Base-by-base conservation (phyloP, 2,797 vertebrate genomes). In the Champsocephalus gunnari region DNA sequence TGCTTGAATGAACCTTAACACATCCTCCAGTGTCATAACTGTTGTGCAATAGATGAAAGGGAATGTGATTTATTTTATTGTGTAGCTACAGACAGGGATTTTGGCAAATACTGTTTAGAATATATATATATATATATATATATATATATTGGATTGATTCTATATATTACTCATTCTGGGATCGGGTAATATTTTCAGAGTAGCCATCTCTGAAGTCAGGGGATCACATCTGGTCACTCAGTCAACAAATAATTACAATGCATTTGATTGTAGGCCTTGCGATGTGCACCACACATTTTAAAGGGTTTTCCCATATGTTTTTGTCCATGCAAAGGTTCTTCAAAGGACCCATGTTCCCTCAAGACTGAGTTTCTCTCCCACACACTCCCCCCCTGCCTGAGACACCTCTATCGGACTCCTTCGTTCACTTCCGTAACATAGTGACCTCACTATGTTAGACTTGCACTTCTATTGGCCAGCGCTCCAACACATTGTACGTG, bases 201-300 rank as follows among this genome's bases (percentile, higher is more conserved):
- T 43, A 62, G 59, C 16, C 57, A 28, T 48, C 59, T 80, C 77
- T 86, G 80, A 86, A 78, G 73, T 51, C 64, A 50, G n/a, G 48
- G 19, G 55, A 60, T 68, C 75, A 65, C 75, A 57, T 61, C 54
- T 75, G 68, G 56, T 67, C 49, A 41, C 24, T 77, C 38, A 55
- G 7, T 16, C 41, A 43, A 44, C 53, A 38, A 24, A 48, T 3
- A 38, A 44, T 44, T 3, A 44, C 50, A 12, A 16, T 45, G 12
- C 0, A 12, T 17, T 44, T 62, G 43, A 6, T 44, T 50, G 17
- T 10, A 48, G 51, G 24, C 11, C 12, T n/a, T 38, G 56, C 45
- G 2, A 48, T 60, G 55, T 24, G 44, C 34, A 0, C 1, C 1
- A 14, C 58, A 34, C 6, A 16, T 47, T 60, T n/a, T 10, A 38